Evolutionary conservation across 2,113 vertebrate species (phyloP).

Genomic region (Alosa alosa): DNA sequence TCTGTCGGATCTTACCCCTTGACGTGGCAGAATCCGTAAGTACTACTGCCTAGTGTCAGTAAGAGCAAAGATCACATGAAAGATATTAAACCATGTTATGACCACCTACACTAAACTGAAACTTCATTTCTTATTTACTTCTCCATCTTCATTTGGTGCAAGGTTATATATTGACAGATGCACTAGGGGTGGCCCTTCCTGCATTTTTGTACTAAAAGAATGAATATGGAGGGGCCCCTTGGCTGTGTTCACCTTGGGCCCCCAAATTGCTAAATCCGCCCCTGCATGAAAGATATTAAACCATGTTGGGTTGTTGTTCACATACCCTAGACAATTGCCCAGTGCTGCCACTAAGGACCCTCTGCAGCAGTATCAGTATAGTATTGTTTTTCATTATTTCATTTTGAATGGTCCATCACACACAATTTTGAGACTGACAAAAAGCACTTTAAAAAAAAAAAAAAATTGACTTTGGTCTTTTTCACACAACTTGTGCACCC

Average conservation of each 20-base stretch:
- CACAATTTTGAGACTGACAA: neutral
- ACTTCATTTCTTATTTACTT: too few relatives aligned
- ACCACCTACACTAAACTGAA: too few relatives aligned
- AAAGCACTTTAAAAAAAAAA: neutral
- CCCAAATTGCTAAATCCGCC: too few relatives aligned
- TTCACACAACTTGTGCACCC: too few relatives aligned
- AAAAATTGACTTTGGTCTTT: too few relatives aligned
- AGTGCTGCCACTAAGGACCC: neutral
- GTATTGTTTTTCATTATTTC: neutral
- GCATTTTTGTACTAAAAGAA: too few relatives aligned
- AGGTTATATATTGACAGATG: too few relatives aligned
- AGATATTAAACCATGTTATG: neutral
- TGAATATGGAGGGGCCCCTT: too few relatives aligned
- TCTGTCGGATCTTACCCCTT: conserved; percentile 51
- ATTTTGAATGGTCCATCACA: neutral
- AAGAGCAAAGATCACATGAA: neutral
- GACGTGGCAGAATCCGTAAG: conserved; percentile 15
- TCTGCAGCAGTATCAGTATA: neutral
- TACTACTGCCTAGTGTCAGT: neutral
- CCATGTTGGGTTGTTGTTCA: neutral
- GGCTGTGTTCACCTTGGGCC: too few relatives aligned
- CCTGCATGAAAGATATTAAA: too few relatives aligned
- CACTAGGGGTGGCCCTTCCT: too few relatives aligned
- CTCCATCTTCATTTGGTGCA: too few relatives aligned
- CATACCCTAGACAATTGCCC: neutral